Conservation (phyloP, 2,888 invertebrate genomes). For the Blera fallax region DNA sequence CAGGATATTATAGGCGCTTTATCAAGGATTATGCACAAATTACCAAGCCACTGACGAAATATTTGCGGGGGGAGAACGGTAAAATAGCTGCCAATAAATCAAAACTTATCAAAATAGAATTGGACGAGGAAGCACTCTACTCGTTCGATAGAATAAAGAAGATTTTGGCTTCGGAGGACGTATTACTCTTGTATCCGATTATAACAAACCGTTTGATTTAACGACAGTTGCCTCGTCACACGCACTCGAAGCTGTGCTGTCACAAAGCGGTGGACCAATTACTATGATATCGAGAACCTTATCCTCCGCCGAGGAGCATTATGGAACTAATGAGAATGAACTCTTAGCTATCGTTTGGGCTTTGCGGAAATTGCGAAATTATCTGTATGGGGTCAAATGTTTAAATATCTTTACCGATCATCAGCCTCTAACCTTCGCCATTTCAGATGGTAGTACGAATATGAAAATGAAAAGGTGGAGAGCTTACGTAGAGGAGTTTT, state of each 20-base stretch:
- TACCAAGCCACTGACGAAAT: too few species aligned
- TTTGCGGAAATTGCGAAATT: constrained; percentile 1
- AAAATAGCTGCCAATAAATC: too few species aligned
- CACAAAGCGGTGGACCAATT: not conserved
- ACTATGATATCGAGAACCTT: not conserved
- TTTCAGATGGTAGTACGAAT: constrained; percentile 9
- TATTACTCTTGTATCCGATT: not conserved
- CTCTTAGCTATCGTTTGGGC: not conserved
- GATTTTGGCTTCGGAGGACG: not conserved
- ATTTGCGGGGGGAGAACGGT: too few species aligned
- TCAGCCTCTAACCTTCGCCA: constrained; percentile 19
- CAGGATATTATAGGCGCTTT: too few species aligned
- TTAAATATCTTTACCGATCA: too few species aligned
- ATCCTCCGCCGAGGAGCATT: not conserved
- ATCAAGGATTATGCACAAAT: too few species aligned
- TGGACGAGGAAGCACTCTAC: not conserved
- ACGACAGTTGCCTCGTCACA: not conserved
- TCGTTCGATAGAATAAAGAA: not conserved
- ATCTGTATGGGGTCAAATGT: constrained; percentile 7
- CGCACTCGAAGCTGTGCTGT: not conserved
- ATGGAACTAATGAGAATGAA: not conserved
- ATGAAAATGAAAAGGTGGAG: not conserved
- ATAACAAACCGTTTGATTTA: not conserved
- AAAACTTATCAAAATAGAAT: not conserved
- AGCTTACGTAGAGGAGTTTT: not conserved